Percentiles rank a stretch among this genome's conserved stretches.
phyloP scores from a whole-genome alignment of 1,140 invertebrate species.

The Oppia nitens region DNA sequence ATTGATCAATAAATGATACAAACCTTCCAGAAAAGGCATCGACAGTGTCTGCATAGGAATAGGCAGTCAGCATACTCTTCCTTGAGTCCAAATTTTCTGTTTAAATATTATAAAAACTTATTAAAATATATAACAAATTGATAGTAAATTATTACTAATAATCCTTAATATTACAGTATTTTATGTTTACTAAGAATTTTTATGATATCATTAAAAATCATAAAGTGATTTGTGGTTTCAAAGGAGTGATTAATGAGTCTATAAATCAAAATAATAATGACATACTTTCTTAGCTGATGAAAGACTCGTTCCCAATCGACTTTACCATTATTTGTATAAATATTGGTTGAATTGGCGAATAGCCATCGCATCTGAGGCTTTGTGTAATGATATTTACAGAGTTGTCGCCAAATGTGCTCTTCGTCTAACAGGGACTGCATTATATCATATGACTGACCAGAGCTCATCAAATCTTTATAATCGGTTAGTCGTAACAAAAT shows the following conservation, averaged over 20 bases:
- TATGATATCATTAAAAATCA: not conserved
- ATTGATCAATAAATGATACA: conserved; percentile 1
- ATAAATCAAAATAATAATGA: conserved; percentile 8
- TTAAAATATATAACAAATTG: too few relatives aligned
- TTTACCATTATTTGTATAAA: conserved; percentile 12
- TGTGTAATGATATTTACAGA: conserved; percentile 81
- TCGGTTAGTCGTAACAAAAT: conserved; percentile 75
- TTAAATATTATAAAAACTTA: conserved; percentile 23
- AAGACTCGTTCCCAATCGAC: conserved; percentile 52
- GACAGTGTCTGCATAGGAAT: conserved; percentile 80
- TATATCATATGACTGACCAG: conserved; percentile 46
- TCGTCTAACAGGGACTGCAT: conserved; percentile 67
- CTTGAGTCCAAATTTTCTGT: conserved; percentile 64
- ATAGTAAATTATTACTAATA: too few relatives aligned
- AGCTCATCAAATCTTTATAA: conserved; percentile 67
- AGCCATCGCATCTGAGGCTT: conserved; percentile 53
- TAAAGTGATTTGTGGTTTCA: conserved; percentile 1
- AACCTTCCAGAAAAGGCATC: conserved; percentile 85
- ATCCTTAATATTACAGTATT: too few relatives aligned
- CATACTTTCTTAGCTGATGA: conserved; percentile 49
- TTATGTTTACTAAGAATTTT: too few relatives aligned
- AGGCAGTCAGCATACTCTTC: conserved; percentile 91
- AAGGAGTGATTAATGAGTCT: conserved; percentile 1
- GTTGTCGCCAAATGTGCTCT: conserved; percentile 73
- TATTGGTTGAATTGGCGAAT: conserved; percentile 22